Percentiles rank a stretch among this genome's conserved stretches.
Evolutionary conservation across 23 tunicate species (phyloP).

Genomic region (Phallusia fumigata): DNA sequence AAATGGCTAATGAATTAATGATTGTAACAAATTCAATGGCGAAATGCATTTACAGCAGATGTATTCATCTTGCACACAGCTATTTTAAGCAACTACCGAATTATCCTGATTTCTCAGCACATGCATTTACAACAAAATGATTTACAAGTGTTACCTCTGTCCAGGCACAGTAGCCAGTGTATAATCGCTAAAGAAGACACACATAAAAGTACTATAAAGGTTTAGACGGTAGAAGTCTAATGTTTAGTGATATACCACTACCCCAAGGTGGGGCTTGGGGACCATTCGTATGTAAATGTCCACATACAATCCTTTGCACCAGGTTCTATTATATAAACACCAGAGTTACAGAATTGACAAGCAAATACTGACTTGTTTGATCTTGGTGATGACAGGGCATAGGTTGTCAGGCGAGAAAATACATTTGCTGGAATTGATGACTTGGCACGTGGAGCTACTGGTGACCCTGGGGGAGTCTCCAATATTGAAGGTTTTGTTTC

Average conservation of each 20-base stretch:
- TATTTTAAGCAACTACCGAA: background rate
- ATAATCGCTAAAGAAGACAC: background rate
- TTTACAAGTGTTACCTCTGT: background rate
- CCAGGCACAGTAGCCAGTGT: slow-evolving; percentile 2
- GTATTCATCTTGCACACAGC: background rate
- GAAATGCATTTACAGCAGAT: background rate
- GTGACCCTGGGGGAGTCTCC: slow-evolving; percentile 35
- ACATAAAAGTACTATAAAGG: too few species aligned
- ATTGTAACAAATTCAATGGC: too few species aligned
- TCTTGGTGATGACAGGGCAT: slow-evolving; percentile 65
- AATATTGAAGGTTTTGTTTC: background rate
- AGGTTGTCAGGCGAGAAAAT: slow-evolving; percentile 62
- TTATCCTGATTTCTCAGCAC: background rate
- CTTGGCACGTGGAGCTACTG: slow-evolving; percentile 21
- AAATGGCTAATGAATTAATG: too few species aligned
- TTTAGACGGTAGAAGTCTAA: too few species aligned
- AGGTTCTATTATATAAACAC: background rate
- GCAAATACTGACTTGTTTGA: slow-evolving; percentile 52
- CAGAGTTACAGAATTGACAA: background rate
- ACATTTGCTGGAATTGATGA: slow-evolving; percentile 52
- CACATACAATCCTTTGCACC: background rate
- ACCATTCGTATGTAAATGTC: too few species aligned
- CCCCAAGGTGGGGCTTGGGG: too few species aligned
- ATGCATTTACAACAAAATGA: background rate
- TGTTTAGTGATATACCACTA: too few species aligned